These are phyloP conservation scores for Thermophis baileyi DNA, from an alignment of 2,113 vertebrate species.

Conservation along the genomic window DNA sequence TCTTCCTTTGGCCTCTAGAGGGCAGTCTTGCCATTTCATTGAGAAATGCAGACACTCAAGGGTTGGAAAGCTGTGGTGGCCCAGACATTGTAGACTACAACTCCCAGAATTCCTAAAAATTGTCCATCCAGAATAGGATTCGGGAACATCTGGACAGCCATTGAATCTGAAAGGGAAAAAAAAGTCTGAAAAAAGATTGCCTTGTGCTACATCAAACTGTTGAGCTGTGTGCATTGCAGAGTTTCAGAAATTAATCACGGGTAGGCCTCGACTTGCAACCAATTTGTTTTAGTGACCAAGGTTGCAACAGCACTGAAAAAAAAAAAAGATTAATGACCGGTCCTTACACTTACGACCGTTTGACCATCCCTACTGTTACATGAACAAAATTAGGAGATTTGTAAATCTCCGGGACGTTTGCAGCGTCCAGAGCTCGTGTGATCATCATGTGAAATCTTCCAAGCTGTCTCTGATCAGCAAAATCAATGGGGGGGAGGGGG, in stretches of 20 bases:
- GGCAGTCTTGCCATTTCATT: neutral
- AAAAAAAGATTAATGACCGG: no score
- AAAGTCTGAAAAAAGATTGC: neutral
- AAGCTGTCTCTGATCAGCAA: no score
- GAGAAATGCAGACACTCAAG: neutral
- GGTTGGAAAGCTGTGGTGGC: rapidly evolving
- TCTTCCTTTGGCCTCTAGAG: neutral
- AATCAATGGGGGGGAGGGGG: no score
- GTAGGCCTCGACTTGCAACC: no score
- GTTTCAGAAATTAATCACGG: neutral
- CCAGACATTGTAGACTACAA: neutral
- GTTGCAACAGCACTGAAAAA: no score
- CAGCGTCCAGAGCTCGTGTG: no score
- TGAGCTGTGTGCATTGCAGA: neutral
- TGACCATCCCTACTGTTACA: no score
- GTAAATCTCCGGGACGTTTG: no score
- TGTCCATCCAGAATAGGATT: neutral
- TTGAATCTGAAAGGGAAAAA: neutral
- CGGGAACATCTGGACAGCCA: neutral
- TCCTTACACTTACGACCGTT: no score
- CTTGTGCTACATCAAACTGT: neutral
- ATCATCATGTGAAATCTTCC: no score
- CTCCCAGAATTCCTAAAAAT: neutral
- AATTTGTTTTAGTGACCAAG: no score
- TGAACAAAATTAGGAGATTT: no score